Conservation (phyloP, 2,113 vertebrate species). For the Grallaria varia region DNA sequence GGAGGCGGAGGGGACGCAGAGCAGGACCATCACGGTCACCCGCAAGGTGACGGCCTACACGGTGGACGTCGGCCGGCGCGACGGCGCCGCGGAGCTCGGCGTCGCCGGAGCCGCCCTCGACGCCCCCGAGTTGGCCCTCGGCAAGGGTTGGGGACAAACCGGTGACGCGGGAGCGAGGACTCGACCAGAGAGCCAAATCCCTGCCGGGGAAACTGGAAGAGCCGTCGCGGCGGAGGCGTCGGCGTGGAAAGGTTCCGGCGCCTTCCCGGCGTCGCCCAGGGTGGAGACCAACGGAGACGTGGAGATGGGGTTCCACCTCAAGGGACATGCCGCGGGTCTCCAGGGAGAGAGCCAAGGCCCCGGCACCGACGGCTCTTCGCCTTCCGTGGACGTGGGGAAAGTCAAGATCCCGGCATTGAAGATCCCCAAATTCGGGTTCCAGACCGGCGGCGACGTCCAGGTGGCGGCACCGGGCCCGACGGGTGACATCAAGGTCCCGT, state of each 20-base stretch:
- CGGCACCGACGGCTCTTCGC: too few species aligned
- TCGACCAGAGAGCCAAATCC: not conserved
- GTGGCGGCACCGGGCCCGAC: not conserved
- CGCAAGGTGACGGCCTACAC: slow-evolving; percentile 92
- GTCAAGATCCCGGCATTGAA: slow-evolving; percentile 67
- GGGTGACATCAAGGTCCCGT: too few species aligned
- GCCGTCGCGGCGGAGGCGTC: fast-evolving
- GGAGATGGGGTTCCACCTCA: not conserved
- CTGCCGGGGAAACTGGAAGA: not conserved
- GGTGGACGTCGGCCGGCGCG: slow-evolving; percentile 82
- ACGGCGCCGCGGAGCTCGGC: too few species aligned
- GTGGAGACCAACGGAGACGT: not conserved
- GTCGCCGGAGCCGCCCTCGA: too few species aligned
- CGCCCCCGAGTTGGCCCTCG: too few species aligned
- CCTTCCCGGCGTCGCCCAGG: too few species aligned
- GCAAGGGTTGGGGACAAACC: too few species aligned
- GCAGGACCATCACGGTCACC: slow-evolving; percentile 92
- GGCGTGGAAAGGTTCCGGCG: too few species aligned
- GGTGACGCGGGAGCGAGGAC: too few species aligned
- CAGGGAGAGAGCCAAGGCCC: not conserved
- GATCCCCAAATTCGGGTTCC: slow-evolving; percentile 68
- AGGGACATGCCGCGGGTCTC: not conserved
- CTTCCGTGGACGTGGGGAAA: not conserved
- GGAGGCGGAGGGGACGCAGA: slow-evolving; percentile 84
- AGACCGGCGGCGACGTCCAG: fast-evolving